phyloP scores from a whole-genome alignment of 2,113 vertebrate genomes.

The Pseudorectes ferrugineus region DNA sequence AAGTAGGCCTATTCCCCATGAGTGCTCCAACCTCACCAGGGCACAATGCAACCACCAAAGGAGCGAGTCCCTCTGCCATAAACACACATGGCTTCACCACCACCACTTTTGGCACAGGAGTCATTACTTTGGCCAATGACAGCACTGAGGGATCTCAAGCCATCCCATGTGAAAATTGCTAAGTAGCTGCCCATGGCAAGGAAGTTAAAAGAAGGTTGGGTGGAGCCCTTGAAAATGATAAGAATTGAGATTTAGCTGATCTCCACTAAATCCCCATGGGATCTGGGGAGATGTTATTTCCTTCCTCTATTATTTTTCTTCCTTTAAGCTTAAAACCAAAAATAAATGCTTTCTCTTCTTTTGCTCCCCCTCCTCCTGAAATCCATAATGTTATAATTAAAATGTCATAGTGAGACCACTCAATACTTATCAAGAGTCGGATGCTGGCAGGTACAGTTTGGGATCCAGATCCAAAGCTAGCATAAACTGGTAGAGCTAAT shows the following conservation, averaged over 20 bases:
- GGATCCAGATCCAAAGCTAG: conserved; percentile 15
- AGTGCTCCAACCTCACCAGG: neutral
- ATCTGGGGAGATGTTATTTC: neutral
- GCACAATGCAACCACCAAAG: neutral
- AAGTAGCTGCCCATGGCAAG: neutral
- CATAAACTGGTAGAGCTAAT: neutral
- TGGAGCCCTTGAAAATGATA: neutral
- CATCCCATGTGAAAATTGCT: neutral
- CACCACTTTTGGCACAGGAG: neutral
- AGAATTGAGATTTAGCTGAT: neutral
- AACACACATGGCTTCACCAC: neutral
- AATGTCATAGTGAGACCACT: conserved; percentile 48
- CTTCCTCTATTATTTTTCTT: neutral
- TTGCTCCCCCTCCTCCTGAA: neutral
- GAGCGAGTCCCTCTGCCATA: accelerated
- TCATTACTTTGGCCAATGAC: neutral
- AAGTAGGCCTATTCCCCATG: neutral
- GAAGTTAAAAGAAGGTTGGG: neutral
- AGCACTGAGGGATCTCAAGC: neutral
- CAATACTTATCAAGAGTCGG: conserved; percentile 50
- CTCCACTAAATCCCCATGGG: neutral
- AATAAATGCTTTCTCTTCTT: conserved; percentile 26
- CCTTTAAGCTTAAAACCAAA: neutral
- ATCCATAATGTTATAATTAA: conserved; percentile 68
- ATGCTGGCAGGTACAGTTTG: conserved; percentile 37